Evolutionary conservation across 2,797 vertebrate genomes (phyloP).

Genomic region (Apogon hyalosoma): DNA sequence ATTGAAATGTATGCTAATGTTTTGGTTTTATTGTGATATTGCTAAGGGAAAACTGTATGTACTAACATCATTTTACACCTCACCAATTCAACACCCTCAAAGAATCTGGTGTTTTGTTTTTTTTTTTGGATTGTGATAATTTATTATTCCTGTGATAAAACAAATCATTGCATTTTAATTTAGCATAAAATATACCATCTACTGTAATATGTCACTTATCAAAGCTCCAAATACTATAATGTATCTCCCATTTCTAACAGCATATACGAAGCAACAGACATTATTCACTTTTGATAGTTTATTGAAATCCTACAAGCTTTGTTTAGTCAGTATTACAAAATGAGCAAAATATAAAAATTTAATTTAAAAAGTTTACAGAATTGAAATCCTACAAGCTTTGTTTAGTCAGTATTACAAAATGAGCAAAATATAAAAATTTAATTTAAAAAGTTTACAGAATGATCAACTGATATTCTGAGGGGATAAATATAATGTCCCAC

Average conservation of each 20-base stretch:
- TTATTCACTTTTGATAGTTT: no score
- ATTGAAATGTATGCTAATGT: background rate
- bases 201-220: background rate
- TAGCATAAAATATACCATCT: background rate
- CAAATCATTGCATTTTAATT: background rate
- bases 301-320: background rate
- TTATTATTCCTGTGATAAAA: no score
- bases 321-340: constrained; percentile 8
- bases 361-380: no score
- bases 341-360: constrained; percentile 3
- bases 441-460: no score
- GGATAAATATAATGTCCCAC: constrained; percentile 20
- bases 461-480: background rate
- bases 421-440: constrained; percentile 3
- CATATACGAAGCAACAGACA: background rate
- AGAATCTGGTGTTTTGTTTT: no score
- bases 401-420: constrained; percentile 9
- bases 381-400: background rate
- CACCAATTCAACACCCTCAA: no score
- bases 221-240: background rate
- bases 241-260: background rate
- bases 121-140: no score
- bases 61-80: no score
- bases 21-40: no score
- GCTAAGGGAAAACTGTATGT: no score